Evolutionary conservation across 2,888 invertebrate genomes (phyloP).

Genomic region (Agrotis exclamationis): DNA sequence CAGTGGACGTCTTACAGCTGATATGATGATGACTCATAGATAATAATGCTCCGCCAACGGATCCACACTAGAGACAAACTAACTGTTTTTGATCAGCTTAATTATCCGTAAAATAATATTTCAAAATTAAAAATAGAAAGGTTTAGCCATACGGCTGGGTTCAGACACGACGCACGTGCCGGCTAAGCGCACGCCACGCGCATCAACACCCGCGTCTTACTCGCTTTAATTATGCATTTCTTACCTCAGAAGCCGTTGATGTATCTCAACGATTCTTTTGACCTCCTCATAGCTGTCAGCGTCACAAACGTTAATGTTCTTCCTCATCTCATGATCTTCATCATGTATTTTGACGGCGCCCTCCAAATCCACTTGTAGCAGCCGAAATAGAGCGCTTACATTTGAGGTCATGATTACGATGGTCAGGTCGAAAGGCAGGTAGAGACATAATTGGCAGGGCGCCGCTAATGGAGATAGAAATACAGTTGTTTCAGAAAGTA

Average conservation of each 20-base stretch:
- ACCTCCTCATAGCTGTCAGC: conserved; percentile 42
- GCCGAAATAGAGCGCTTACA: conserved; percentile 59
- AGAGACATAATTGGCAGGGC: conserved; percentile 57
- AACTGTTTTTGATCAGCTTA: no score
- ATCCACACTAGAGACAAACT: no score
- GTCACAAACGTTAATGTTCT: conserved; percentile 21
- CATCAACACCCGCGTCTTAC: no score
- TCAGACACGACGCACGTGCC: no score
- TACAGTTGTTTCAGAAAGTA: not conserved
- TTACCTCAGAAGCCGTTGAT: conserved; percentile 64
- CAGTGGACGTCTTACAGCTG: no score
- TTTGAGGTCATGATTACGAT: conserved; percentile 60
- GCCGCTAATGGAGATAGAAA: conserved; percentile 39
- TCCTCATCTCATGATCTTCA: not conserved
- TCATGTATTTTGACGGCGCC: conserved; percentile 31
- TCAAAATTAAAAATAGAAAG: no score
- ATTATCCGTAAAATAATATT: no score
- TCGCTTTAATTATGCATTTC: not conserved
- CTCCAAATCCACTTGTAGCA: conserved; percentile 62
- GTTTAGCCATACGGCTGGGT: no score
- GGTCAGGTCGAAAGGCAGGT: conserved; percentile 58
- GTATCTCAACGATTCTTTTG: conserved; percentile 47
- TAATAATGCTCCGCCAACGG: no score
- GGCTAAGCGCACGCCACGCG: no score
- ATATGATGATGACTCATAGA: no score